Evolutionary conservation across 2,888 invertebrate species (phyloP), one percentile per base, ranked within the genome.

Genomic region (Rhynchonema sp.): DNA sequence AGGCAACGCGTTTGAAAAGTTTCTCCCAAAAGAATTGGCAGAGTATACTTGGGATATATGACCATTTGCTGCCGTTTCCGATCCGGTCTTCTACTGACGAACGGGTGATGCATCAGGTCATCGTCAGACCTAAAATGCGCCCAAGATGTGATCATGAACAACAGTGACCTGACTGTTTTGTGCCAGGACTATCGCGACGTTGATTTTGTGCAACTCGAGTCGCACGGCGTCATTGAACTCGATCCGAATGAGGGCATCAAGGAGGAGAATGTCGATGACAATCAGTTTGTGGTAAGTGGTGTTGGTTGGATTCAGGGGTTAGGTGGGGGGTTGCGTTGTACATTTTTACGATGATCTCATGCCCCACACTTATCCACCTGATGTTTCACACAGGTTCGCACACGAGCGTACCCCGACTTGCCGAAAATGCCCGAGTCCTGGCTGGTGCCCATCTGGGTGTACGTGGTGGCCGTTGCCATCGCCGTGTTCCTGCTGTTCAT

Each of bases 371-470:
- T n/a, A n/a, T n/a, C n/a, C n/a, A n/a, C n/a, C n/a, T n/a, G n/a
- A n/a, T n/a, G n/a, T n/a, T n/a, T n/a, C n/a, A n/a, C n/a, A n/a
- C 57, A 62, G 62, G 67, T 66, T 1, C 65, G 61, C 1, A 72
- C 72, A 0, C 60, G 64, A n/a, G 72, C 72, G 17, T 69, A 72
- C 60, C 72, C 72, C 1, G 72, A 73, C 62, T 61, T 68, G 55
- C 72, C 72, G 20, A 62, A 64, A 17, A 64, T 69, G 23, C 68
- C 68, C 63, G 58, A 66, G 62, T 28, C 20, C 27, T 23, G 17
- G 27, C 23, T n/a, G 3, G 23, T 62, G 1, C 63, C 63, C 20
- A 30, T 63, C 13, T 64, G 64, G 64, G 29, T 63, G 13, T 56
- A 61, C 25, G 9, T 64, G 1, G 55, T 64, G 28, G 63, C 64